These are phyloP conservation scores for Cryptoblepharus egeriae DNA, from an alignment of 2,797 vertebrate genomes.

Conservation along the genomic window DNA sequence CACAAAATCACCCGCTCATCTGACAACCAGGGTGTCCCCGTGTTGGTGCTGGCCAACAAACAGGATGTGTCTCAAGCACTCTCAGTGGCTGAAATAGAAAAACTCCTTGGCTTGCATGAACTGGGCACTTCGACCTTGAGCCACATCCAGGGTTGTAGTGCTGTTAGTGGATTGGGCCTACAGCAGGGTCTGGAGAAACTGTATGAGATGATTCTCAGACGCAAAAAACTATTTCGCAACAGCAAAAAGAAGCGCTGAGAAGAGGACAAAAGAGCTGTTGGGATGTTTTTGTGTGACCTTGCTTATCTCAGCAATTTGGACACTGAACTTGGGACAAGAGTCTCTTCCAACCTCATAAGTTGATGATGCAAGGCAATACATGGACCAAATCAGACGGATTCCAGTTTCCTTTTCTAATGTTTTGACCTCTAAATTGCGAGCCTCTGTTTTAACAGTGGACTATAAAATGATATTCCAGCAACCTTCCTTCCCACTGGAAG, in stretches of 20 bases:
- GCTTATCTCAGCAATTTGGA: background rate
- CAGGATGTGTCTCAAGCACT: constrained; percentile 84
- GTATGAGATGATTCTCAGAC: constrained; percentile 90
- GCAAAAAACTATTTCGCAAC: constrained; percentile 84
- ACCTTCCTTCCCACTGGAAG: background rate
- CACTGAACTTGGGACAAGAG: background rate
- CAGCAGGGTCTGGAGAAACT: constrained; percentile 88
- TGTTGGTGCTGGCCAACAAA: constrained; percentile 90
- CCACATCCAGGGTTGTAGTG: constrained; percentile 88
- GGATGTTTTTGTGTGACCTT: background rate
- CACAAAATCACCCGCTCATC: constrained; percentile 88
- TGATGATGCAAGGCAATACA: background rate
- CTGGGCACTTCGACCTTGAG: constrained; percentile 81
- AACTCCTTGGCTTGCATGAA: constrained; percentile 84
- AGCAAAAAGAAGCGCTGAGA: constrained; percentile 84
- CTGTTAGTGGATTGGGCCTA: constrained; percentile 86
- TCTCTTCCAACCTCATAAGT: background rate
- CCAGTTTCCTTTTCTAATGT: background rate
- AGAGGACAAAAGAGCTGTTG: fast-evolving
- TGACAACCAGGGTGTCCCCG: constrained; percentile 89
- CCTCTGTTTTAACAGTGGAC: background rate
- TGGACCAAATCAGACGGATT: background rate
- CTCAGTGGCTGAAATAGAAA: constrained; percentile 84
- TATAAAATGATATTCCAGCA: background rate
- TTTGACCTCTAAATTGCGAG: background rate